These are phyloP conservation scores for Acanthosepion lycidas DNA, from an alignment of 2,888 invertebrate species.

Conservation along the genomic window DNA sequence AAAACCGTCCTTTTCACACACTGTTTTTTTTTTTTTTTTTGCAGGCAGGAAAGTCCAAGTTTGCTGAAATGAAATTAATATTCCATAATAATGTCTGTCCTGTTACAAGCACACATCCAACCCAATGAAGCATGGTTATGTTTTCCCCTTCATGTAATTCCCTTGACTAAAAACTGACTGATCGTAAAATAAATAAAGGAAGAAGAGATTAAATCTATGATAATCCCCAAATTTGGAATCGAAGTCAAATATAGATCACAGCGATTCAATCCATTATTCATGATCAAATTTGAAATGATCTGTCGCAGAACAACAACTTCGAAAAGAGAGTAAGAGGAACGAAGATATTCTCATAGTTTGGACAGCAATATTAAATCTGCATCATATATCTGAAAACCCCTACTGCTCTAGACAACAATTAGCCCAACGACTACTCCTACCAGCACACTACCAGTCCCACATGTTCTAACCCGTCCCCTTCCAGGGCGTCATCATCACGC, in stretches of 20 bases:
- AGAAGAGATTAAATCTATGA: background rate
- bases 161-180: background rate
- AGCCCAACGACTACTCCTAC: background rate
- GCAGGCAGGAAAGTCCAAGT: too few species aligned
- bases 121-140: background rate
- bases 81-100: background rate
- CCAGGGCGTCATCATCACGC: background rate
- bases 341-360: background rate
- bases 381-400: background rate
- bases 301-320: background rate
- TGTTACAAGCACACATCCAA: background rate
- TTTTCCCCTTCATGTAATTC: background rate
- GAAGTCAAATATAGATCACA: constrained; percentile 8
- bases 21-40: too few species aligned
- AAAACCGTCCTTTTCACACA: too few species aligned
- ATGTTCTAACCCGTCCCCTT: background rate
- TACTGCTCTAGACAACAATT: background rate
- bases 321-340: background rate
- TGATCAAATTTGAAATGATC: background rate
- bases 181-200: background rate
- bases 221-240: constrained; percentile 33
- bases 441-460: background rate
- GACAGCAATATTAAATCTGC: constrained; percentile 33
- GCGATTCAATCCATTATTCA: constrained; percentile 21
- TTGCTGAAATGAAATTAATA: too few species aligned